Conservation (phyloP, 1,140 invertebrate genomes). For the Nixonia krombeini region DNA sequence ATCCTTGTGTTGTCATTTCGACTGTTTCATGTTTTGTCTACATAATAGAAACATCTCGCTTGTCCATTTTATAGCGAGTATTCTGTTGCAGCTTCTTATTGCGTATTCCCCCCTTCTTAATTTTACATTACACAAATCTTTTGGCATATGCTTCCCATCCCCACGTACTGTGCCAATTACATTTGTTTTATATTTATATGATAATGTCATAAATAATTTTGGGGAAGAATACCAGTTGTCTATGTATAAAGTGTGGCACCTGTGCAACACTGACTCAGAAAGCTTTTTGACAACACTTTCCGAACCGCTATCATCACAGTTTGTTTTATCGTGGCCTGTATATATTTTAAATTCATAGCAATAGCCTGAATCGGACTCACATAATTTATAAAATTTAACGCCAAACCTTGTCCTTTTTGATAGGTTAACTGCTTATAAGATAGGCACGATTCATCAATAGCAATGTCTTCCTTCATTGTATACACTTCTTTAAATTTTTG, state of each 20-base stretch:
- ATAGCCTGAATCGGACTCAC: slow-evolving; percentile 17
- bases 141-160: slow-evolving; percentile 22
- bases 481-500: too few species aligned
- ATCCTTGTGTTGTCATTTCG: slow-evolving; percentile 1
- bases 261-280: slow-evolving; percentile 2
- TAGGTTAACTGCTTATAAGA: slow-evolving; percentile 8
- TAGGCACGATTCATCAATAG: background rate
- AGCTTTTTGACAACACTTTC: slow-evolving; percentile 12
- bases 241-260: slow-evolving; percentile 7
- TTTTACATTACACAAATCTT: slow-evolving; percentile 2
- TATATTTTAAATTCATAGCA: slow-evolving; percentile 21
- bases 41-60: slow-evolving; percentile 16
- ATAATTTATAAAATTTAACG: slow-evolving; percentile 23
- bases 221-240: slow-evolving; percentile 15
- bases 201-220: slow-evolving; percentile 3
- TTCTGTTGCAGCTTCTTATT: background rate
- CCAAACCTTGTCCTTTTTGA: slow-evolving; percentile 12
- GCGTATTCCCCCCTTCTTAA: slow-evolving; percentile 10
- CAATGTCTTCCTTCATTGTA: too few species aligned
- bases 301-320: background rate
- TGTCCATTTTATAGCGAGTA: slow-evolving; percentile 23
- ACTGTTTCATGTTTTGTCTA: slow-evolving; percentile 16
- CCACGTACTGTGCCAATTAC: slow-evolving; percentile 15
- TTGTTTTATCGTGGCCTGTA: slow-evolving; percentile 5
- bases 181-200: slow-evolving; percentile 19